Conservation (phyloP, 2,888 invertebrate genomes). For the Morpho helenor region DNA sequence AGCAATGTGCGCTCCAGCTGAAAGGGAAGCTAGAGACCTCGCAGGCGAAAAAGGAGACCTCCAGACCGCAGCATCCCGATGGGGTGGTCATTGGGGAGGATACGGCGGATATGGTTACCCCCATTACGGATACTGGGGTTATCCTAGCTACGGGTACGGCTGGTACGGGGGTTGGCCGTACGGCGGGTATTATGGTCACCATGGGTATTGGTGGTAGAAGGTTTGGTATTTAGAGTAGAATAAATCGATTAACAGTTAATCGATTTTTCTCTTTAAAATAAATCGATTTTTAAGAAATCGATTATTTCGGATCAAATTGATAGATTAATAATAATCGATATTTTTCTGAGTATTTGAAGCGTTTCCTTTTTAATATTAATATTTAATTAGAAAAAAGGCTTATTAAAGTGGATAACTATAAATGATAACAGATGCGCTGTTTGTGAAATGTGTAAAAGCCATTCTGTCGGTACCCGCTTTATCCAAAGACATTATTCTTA, state of each 20-base stretch:
- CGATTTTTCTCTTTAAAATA: too few species aligned
- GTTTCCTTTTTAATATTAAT: too few species aligned
- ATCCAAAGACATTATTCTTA: slow-evolving; percentile 17
- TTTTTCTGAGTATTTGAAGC: too few species aligned
- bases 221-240: too few species aligned
- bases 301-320: too few species aligned
- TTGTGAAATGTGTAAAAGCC: too few species aligned
- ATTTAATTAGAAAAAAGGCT: too few species aligned
- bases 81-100: slow-evolving; percentile 33
- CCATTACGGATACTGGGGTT: slow-evolving; percentile 27
- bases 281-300: too few species aligned
- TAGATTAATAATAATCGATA: too few species aligned
- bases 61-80: slow-evolving; percentile 63
- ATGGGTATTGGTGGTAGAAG: slow-evolving; percentile 31
- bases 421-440: too few species aligned
- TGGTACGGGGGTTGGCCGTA: slow-evolving; percentile 27
- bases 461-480: not conserved
- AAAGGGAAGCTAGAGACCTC: slow-evolving; percentile 39
- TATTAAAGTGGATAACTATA: too few species aligned
- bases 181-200: slow-evolving; percentile 28
- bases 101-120: slow-evolving; percentile 35
- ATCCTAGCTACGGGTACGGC: slow-evolving; percentile 29
- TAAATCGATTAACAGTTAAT: too few species aligned
- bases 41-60: slow-evolving; percentile 57
- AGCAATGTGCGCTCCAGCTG: slow-evolving; percentile 47